A percentile compares a stretch with the other conserved stretches of the same genome.
These are phyloP conservation scores for Anseranas semipalmata DNA, from an alignment of 2,113 vertebrate genomes.

Conservation along the genomic window DNA sequence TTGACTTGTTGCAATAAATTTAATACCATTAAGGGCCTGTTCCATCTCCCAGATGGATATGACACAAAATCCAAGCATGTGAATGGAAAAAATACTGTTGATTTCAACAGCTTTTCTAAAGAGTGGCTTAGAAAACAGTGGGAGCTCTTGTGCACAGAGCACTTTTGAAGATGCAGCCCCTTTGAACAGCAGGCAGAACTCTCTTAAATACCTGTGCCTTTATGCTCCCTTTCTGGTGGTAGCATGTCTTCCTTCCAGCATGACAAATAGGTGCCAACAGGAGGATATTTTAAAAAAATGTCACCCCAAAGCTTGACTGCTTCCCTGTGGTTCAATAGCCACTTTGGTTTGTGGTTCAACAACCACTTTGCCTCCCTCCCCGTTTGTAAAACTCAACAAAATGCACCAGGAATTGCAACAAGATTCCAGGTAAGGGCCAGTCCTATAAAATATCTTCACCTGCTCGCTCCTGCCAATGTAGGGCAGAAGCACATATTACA, in stretches of 20 bases:
- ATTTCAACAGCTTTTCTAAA: background rate
- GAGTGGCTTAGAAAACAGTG: background rate
- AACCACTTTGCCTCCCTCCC: background rate
- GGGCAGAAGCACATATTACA: rapidly evolving
- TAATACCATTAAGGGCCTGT: background rate
- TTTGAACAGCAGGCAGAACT: background rate
- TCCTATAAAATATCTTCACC: background rate
- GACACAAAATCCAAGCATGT: background rate
- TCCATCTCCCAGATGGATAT: background rate
- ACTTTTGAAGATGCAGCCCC: background rate
- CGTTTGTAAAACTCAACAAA: background rate
- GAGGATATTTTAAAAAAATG: background rate
- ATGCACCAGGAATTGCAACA: background rate
- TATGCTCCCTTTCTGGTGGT: background rate
- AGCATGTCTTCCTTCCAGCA: background rate
- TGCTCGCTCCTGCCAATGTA: rapidly evolving
- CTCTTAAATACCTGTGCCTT: background rate
- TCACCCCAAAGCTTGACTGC: background rate
- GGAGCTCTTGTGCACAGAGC: background rate
- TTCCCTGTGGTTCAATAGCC: background rate
- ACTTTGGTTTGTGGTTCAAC: background rate
- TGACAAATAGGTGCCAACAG: rapidly evolving
- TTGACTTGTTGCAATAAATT: background rate
- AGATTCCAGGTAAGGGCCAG: background rate
- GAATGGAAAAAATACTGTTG: background rate